Percentiles rank a stretch among this genome's conserved stretches.
Evolutionary conservation across 2,113 vertebrate genomes (phyloP).

Genomic region (Sarotherodon lohbergeri): DNA sequence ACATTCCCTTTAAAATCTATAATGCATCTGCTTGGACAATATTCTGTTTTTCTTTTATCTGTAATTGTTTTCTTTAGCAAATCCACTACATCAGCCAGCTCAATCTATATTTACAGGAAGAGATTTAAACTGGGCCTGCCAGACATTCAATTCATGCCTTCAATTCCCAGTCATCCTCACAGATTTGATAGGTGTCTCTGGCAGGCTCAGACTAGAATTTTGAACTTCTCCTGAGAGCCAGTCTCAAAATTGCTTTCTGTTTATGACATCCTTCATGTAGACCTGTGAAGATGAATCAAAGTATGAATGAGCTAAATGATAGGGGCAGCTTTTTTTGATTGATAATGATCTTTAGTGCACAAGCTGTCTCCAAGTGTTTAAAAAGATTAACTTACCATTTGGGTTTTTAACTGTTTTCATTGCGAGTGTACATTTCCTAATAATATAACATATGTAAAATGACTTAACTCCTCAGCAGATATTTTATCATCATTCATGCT

Average conservation of each 20-base stretch:
- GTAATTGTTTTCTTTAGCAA: background rate
- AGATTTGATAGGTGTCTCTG: conserved; percentile 5
- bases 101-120: background rate
- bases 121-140: background rate
- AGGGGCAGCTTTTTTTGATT: background rate
- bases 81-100: background rate
- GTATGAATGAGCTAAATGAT: background rate
- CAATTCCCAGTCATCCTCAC: background rate
- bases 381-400: background rate
- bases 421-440: background rate
- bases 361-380: background rate
- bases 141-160: background rate
- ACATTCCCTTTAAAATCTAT: background rate
- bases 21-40: background rate
- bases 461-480: background rate
- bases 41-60: background rate
- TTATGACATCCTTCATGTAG: background rate
- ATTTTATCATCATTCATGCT: conserved; percentile 20
- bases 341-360: background rate
- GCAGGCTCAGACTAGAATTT: background rate
- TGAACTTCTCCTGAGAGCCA: background rate
- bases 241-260: conserved; percentile 23
- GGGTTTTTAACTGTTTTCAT: background rate
- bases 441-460: background rate
- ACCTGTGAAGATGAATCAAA: background rate